Percentiles rank a stretch among this genome's conserved stretches.
Evolutionary conservation across 2,888 invertebrate genomes (phyloP).

Genomic region (Drosophila pseudotalamancana): DNA sequence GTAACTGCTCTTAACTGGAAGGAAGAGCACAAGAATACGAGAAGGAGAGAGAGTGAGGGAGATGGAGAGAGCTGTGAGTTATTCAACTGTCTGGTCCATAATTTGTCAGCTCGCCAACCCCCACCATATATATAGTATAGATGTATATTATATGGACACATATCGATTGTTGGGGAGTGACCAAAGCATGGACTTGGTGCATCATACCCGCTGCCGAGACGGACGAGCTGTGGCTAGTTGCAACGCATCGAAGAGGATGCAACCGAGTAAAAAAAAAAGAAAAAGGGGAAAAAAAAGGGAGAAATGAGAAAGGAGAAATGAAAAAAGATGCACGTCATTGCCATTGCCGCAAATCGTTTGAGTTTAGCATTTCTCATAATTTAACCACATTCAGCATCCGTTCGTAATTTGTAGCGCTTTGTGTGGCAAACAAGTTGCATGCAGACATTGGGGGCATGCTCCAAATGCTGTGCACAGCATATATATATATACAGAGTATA

Average conservation of each 20-base stretch:
- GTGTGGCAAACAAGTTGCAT: constrained; percentile 32
- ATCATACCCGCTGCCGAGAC: not conserved
- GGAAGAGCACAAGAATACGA: too few relatives aligned
- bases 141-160: too few relatives aligned
- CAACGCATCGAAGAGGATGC: not conserved
- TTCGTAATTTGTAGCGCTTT: constrained; percentile 50
- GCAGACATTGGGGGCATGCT: constrained; percentile 13
- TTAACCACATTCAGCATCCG: constrained; percentile 27
- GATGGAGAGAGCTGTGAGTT: too few relatives aligned
- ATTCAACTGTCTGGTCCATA: too few relatives aligned
- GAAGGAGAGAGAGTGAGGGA: too few relatives aligned
- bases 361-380: constrained; percentile 45
- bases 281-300: too few relatives aligned
- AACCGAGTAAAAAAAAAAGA: not conserved
- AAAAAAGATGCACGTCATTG: constrained; percentile 28
- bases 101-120: too few relatives aligned
- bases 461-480: not conserved
- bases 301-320: too few relatives aligned
- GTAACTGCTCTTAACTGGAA: too few relatives aligned
- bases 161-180: too few relatives aligned
- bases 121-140: too few relatives aligned
- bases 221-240: constrained; percentile 5
- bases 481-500: not conserved
- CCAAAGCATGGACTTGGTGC: too few relatives aligned
- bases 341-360: constrained; percentile 38